These are phyloP conservation scores for Chlamydotis undulata DNA, from an alignment of 2,113 vertebrate species.

Conservation along the genomic window DNA sequence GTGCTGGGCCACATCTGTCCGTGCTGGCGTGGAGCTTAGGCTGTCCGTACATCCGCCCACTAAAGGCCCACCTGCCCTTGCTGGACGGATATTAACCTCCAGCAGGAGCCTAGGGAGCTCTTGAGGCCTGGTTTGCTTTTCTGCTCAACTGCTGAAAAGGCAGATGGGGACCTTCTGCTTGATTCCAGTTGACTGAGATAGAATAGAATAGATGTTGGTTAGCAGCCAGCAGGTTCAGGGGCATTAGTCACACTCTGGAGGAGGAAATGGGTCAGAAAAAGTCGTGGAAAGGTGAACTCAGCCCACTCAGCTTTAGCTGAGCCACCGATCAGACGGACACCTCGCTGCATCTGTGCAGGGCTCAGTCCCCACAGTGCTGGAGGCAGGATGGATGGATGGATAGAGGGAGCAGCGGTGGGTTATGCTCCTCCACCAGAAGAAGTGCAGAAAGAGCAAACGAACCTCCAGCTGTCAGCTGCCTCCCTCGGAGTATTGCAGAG, in stretches of 20 bases:
- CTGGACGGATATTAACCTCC: not conserved
- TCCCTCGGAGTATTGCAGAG: no score
- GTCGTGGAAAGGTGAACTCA: not conserved
- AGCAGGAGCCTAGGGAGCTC: not conserved
- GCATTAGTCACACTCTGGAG: not conserved
- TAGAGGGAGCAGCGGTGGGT: not conserved
- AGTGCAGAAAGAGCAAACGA: not conserved
- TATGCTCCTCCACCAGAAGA: not conserved
- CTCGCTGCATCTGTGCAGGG: not conserved
- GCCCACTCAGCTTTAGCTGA: not conserved
- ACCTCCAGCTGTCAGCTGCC: not conserved
- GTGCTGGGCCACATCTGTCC: not conserved
- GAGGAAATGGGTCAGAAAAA: not conserved
- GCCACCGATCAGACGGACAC: accelerated
- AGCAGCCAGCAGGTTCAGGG: not conserved
- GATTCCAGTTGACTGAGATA: not conserved
- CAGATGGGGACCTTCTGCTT: not conserved
- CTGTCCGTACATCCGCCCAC: not conserved
- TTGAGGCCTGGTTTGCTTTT: not conserved
- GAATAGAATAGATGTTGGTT: no score
- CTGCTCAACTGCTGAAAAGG: not conserved
- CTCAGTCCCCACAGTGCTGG: not conserved
- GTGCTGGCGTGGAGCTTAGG: not conserved
- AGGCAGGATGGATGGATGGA: not conserved
- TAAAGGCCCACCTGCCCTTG: not conserved